phyloP scores from a whole-genome alignment of 2,113 vertebrate genomes.

The Haemorhous mexicanus region DNA sequence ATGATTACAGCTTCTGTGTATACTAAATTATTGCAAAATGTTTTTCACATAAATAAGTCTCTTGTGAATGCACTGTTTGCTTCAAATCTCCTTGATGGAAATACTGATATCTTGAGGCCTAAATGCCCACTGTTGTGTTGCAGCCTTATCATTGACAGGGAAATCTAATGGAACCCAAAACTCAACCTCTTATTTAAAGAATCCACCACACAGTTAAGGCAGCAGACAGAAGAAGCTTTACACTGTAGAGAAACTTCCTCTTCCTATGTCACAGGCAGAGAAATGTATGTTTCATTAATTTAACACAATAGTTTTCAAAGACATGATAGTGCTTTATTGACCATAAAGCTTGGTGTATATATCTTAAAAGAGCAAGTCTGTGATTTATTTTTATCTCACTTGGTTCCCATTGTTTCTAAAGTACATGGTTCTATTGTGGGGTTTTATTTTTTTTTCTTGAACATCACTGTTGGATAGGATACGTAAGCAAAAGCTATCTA shows the following conservation, averaged over 20 bases:
- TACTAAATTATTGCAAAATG: not conserved
- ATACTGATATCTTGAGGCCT: not conserved
- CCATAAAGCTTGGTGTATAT: not conserved
- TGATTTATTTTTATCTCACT: not conserved
- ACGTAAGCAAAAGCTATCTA: not conserved
- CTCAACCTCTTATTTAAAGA: not conserved
- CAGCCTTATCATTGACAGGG: not conserved
- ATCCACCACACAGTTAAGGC: not conserved
- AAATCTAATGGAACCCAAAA: not conserved
- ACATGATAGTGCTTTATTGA: not conserved
- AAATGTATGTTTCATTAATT: not conserved
- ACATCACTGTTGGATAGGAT: not conserved
- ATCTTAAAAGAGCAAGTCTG: not conserved
- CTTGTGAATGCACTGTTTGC: fast-evolving
- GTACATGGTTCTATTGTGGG: not conserved
- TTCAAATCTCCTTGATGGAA: not conserved
- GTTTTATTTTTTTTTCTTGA: not conserved
- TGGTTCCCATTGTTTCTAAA: not conserved
- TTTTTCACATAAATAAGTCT: not conserved
- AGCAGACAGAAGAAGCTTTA: not conserved
- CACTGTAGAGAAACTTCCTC: not conserved
- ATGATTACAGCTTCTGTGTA: not conserved
- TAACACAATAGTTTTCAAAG: not conserved
- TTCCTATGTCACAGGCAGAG: not conserved
- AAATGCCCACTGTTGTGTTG: not conserved